Conservation (phyloP, 2,113 vertebrate genomes). For the Trogon melanurus region DNA sequence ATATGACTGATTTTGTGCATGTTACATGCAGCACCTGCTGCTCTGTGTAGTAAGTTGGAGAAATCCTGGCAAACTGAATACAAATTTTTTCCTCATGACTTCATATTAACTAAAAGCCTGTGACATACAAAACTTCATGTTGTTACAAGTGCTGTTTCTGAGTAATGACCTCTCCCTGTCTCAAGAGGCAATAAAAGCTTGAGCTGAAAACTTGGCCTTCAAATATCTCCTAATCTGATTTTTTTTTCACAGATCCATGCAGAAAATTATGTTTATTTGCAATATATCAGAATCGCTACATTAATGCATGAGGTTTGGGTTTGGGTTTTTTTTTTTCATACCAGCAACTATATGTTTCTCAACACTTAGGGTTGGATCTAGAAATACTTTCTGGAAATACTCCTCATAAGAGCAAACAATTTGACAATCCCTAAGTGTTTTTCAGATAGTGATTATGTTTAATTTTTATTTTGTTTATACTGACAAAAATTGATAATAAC, state of each 20-base stretch:
- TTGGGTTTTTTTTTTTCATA: not conserved
- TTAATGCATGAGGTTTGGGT: not conserved
- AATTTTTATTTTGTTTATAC: conserved; percentile 44
- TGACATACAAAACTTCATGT: conserved; percentile 27
- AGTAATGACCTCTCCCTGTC: conserved; percentile 61
- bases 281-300: not conserved
- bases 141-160: conserved; percentile 32
- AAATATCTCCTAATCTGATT: not conserved
- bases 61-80: conserved; percentile 13
- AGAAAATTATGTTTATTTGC: not conserved
- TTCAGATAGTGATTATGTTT: not conserved
- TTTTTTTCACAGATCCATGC: not conserved
- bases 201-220: conserved; percentile 9
- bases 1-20: not conserved
- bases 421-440: not conserved
- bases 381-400: not conserved
- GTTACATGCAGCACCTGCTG: conserved; percentile 56
- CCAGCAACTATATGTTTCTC: not conserved
- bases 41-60: not conserved
- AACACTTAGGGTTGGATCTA: not conserved
- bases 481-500: not conserved
- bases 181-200: not conserved
- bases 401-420: not conserved
- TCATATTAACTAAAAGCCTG: conserved; percentile 47
- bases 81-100: conserved; percentile 68